Evolutionary conservation across 2,113 vertebrate species (phyloP), one percentile per base, ranked within the genome.

Genomic region (Ameiurus melas): DNA sequence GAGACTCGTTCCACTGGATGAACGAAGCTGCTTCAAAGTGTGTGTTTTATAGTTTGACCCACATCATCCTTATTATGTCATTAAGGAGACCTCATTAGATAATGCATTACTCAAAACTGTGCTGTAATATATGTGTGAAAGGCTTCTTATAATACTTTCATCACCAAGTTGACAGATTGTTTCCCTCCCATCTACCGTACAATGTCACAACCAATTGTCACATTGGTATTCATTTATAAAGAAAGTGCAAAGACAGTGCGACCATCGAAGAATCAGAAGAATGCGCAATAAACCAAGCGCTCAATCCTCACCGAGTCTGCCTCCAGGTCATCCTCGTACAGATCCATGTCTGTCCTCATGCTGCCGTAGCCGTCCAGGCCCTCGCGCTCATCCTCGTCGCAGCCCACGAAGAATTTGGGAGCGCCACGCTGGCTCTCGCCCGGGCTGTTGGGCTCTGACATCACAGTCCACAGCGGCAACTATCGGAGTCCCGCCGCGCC

Each of bases 401-500:
- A 97, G 95, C 98, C 98, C 22, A 99, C 96, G 93, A 99, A 98
- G 96, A 99, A 99, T 96, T 95, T 98, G 95, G 98, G 97, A 92
- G 96, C 92, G 92, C 95, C 95, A 93, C 90, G 95, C 92, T 96
- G 94, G 93, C 96, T 97, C 96, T 97, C 97, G 91, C 91, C 95
- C 95, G 95, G 95, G 95, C 97, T 96, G 96, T 94, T 95, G 96
- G 97, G 93, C 92, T 97, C 97, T 97, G 97, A 99, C 98, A 99
- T 99, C 93, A 97, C 96, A 97, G 95, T 94, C 94, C 90, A 51
- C 93, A 93, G 89, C 94, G 89, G 94, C 94, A 36, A 95, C 93
- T 96, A 94, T 97, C 95, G 96, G 96, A 92, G 93, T 95, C 94
- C 95, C 96, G 90, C 95, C 94, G 85, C 93, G 89, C 93, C 94